These are phyloP conservation scores for Drosophila setifemur DNA, from an alignment of 1,140 invertebrate genomes.

Conservation along the genomic window DNA sequence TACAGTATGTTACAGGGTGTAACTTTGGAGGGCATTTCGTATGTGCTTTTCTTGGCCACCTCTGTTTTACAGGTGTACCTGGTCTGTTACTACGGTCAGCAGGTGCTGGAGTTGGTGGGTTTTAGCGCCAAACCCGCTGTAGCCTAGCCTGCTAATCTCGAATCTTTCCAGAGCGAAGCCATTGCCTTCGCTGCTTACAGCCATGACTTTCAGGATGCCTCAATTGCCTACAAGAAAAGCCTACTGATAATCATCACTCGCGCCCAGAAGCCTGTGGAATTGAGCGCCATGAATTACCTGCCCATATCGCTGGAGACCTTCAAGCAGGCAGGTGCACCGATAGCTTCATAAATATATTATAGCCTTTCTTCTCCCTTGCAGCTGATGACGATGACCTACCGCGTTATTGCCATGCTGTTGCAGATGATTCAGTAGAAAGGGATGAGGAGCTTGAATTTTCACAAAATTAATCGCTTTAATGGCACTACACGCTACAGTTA, in stretches of 20 bases:
- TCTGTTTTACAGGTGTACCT: conserved; percentile 40
- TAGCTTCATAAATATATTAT: no score
- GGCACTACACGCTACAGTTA: conserved; percentile 7
- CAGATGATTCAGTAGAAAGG: conserved; percentile 44
- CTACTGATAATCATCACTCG: conserved; percentile 47
- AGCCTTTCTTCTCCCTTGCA: background rate
- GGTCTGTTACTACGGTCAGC: conserved; percentile 54
- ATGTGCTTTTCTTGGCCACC: conserved; percentile 42
- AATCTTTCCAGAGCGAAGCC: conserved; percentile 17
- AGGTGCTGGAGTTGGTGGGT: conserved; percentile 29
- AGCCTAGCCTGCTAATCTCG: background rate
- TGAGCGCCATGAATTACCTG: conserved; percentile 48
- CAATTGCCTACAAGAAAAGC: conserved; percentile 49
- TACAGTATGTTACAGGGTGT: conserved; percentile 44
- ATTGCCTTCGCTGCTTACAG: conserved; percentile 36
- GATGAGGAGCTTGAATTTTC: background rate
- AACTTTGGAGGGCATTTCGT: conserved; percentile 36
- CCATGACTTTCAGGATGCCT: conserved; percentile 52
- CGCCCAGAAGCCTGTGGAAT: conserved; percentile 36
- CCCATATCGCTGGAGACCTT: conserved; percentile 56
- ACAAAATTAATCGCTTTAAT: conserved; percentile 36
- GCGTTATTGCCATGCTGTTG: conserved; percentile 44
- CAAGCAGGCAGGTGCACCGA: conserved; percentile 35
- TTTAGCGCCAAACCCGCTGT: no score
- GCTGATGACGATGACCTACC: conserved; percentile 59